phyloP scores from a whole-genome alignment of 2,888 invertebrate genomes.

The Chesias legatella region DNA sequence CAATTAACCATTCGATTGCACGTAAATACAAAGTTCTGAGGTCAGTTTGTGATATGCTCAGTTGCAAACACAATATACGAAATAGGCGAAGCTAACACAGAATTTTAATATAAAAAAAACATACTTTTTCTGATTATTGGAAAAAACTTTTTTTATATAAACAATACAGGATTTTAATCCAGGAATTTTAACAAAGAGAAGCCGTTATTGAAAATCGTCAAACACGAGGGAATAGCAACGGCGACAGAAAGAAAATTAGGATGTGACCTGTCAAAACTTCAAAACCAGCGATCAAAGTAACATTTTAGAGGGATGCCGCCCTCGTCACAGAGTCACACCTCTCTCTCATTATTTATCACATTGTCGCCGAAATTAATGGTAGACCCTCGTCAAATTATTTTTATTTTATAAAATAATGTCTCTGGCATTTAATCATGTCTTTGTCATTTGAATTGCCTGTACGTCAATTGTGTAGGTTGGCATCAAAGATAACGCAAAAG shows the following conservation, averaged over 20 bases:
- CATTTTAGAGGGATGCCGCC: constrained; percentile 61
- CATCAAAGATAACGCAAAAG: too few species aligned
- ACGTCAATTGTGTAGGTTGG: too few species aligned
- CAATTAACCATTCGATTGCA: background rate
- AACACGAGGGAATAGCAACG: constrained; percentile 46
- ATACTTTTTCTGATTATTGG: too few species aligned
- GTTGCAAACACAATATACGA: background rate
- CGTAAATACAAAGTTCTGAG: background rate
- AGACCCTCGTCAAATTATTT: constrained; percentile 78
- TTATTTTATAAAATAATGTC: constrained; percentile 73
- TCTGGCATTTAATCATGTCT: constrained; percentile 78
- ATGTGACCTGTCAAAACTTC: constrained; percentile 77
- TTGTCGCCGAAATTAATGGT: constrained; percentile 77
- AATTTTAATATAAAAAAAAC: too few species aligned
- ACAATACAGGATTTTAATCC: constrained; percentile 42
- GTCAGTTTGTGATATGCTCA: background rate
- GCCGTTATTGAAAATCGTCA: constrained; percentile 66
- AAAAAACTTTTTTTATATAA: too few species aligned
- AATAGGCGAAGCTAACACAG: constrained; percentile 3
- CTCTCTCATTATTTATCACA: constrained; percentile 79
- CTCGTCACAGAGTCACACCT: constrained; percentile 71
- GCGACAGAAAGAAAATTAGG: constrained; percentile 73
- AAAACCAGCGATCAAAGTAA: constrained; percentile 68
- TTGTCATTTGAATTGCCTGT: constrained; percentile 34
- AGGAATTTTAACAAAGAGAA: constrained; percentile 62